phyloP scores from a whole-genome alignment of 64 coral and sea anemone species.

The Montipora efflorescens region DNA sequence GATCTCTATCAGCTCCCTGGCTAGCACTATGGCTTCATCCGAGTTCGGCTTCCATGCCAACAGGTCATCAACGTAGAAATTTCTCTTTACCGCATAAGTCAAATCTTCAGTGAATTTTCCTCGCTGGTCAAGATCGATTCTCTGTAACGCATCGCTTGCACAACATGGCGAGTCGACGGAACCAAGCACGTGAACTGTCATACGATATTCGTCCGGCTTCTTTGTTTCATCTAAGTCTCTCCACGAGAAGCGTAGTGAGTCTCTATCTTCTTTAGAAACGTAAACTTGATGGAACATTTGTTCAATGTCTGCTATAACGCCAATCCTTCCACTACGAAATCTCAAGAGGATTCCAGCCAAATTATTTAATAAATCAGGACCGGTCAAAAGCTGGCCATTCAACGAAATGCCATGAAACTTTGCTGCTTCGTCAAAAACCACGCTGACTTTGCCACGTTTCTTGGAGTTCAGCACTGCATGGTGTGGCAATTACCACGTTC shows the following conservation, averaged over 20 bases:
- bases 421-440: constrained; percentile 67
- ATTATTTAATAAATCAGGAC: constrained; percentile 50
- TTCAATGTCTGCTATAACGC: constrained; percentile 31
- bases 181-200: not conserved
- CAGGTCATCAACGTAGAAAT: not conserved
- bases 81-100: not conserved
- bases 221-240: constrained; percentile 37
- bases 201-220: constrained; percentile 40
- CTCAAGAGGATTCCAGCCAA: constrained; percentile 39
- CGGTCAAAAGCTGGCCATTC: constrained; percentile 40
- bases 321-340: constrained; percentile 51
- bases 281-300: constrained; percentile 62
- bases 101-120: not conserved
- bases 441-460: constrained; percentile 59
- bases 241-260: constrained; percentile 63
- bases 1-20: no score
- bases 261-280: constrained; percentile 45
- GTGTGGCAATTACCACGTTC: constrained; percentile 28
- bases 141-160: constrained; percentile 47
- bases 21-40: not conserved
- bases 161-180: not conserved
- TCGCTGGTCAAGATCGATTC: not conserved
- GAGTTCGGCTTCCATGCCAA: not conserved
- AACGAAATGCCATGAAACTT: constrained; percentile 36
- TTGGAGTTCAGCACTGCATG: constrained; percentile 63